phyloP scores from a whole-genome alignment of 37 sponge, comb jelly and placozoan species.

The Corticium candelabrum region DNA sequence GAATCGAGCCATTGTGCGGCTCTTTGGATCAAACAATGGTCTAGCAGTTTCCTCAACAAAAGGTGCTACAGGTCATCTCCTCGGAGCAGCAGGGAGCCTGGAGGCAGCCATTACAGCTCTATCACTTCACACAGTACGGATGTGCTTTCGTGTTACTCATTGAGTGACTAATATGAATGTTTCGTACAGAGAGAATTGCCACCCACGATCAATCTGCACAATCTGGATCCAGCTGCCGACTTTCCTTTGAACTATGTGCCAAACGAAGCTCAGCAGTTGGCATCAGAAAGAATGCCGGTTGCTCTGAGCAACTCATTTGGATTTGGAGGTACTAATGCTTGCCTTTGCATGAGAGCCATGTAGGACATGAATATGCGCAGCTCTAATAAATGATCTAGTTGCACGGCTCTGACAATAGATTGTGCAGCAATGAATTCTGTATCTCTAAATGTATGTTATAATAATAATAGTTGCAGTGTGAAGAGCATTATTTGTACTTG shows the following conservation, averaged over 20 bases:
- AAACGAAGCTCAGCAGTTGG: neutral
- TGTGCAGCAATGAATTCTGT: too few species aligned
- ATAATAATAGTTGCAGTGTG: too few species aligned
- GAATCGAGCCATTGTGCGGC: neutral
- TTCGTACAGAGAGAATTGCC: neutral
- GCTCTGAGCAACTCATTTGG: constrained; percentile 93
- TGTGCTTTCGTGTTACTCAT: too few species aligned
- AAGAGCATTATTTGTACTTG: too few species aligned
- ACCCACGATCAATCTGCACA: neutral
- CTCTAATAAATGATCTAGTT: too few species aligned
- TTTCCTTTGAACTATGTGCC: neutral
- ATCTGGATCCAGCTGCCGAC: neutral
- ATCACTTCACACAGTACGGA: too few species aligned
- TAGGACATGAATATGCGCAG: too few species aligned
- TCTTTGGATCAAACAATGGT: neutral
- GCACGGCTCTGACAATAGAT: too few species aligned
- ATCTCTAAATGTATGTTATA: too few species aligned
- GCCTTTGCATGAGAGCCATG: constrained; percentile 36
- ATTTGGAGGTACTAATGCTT: constrained; percentile 96
- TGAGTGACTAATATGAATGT: too few species aligned
- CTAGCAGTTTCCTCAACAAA: neutral
- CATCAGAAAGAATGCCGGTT: constrained; percentile 1
- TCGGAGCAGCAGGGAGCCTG: neutral
- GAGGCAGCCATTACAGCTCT: neutral
- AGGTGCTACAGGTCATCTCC: neutral